Percentiles rank a stretch among this genome's conserved stretches.
phyloP scores from a whole-genome alignment of 2,113 vertebrate genomes.

The Tautogolabrus adspersus region DNA sequence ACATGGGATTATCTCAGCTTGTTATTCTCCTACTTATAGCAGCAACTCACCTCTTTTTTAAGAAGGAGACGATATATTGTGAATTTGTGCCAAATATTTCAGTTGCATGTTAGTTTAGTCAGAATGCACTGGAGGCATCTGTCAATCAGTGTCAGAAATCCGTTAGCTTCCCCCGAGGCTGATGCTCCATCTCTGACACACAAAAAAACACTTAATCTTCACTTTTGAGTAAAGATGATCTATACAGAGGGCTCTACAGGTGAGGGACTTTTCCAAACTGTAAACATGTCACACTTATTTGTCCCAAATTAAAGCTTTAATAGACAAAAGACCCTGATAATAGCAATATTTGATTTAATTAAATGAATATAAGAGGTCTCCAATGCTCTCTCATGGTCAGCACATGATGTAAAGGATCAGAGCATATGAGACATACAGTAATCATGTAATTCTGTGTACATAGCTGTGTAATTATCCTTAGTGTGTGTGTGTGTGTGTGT shows the following conservation, averaged over 20 bases:
- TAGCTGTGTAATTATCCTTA: constrained; percentile 56
- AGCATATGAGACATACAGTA: constrained; percentile 14
- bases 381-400: neutral
- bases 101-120: constrained; percentile 56
- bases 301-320: neutral
- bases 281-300: neutral
- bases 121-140: constrained; percentile 65
- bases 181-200: constrained; percentile 28
- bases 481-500: neutral
- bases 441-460: constrained; percentile 47
- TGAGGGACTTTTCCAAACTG: constrained; percentile 2
- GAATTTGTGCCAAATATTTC: constrained; percentile 55
- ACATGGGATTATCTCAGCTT: constrained; percentile 76
- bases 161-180: constrained; percentile 27
- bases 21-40: constrained; percentile 73
- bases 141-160: constrained; percentile 65
- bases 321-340: neutral
- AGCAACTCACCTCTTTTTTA: constrained; percentile 64
- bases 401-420: constrained; percentile 8
- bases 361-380: neutral
- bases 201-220: constrained; percentile 38
- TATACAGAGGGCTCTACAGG: neutral
- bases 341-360: neutral
- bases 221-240: constrained; percentile 4
- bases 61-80: constrained; percentile 27